phyloP scores from a whole-genome alignment of 2,797 vertebrate species.

The Etheostoma perlongum region DNA sequence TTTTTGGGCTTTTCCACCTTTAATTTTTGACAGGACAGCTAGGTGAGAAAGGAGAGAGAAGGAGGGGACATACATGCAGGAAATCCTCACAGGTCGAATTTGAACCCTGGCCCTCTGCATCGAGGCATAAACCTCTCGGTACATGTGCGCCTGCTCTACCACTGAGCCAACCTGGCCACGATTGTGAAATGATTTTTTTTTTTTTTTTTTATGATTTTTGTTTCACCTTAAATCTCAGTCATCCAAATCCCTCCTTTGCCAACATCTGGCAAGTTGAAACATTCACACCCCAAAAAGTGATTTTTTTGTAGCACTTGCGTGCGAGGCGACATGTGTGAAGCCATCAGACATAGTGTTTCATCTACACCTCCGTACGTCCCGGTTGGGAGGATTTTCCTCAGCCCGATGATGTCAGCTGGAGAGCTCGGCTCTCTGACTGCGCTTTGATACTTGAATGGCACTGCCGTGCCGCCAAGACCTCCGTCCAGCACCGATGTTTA shows the following conservation, averaged over 20 bases:
- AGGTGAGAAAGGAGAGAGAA: no score
- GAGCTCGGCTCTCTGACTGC: slow-evolving; percentile 12
- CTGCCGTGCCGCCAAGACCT: slow-evolving; percentile 33
- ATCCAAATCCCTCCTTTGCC: not conserved
- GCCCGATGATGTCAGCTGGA: slow-evolving; percentile 11
- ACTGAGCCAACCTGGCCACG: no score
- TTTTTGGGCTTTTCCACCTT: no score
- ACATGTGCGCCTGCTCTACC: no score
- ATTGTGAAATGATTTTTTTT: no score
- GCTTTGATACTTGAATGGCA: slow-evolving; percentile 49
- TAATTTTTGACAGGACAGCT: no score
- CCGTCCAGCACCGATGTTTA: slow-evolving; percentile 18
- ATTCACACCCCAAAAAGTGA: not conserved
- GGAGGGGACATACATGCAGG: no score
- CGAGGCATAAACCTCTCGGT: no score
- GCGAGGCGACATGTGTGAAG: not conserved
- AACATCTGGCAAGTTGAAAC: not conserved
- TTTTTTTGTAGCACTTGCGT: not conserved
- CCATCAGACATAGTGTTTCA: slow-evolving; percentile 21
- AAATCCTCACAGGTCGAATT: no score
- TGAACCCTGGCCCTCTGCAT: no score
- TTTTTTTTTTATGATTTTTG: not conserved
- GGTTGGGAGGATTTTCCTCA: not conserved
- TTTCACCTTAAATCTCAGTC: not conserved
- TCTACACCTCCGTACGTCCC: not conserved